These are phyloP conservation scores for Nomia melanderi DNA, from an alignment of 1,140 invertebrate genomes.

Conservation along the genomic window DNA sequence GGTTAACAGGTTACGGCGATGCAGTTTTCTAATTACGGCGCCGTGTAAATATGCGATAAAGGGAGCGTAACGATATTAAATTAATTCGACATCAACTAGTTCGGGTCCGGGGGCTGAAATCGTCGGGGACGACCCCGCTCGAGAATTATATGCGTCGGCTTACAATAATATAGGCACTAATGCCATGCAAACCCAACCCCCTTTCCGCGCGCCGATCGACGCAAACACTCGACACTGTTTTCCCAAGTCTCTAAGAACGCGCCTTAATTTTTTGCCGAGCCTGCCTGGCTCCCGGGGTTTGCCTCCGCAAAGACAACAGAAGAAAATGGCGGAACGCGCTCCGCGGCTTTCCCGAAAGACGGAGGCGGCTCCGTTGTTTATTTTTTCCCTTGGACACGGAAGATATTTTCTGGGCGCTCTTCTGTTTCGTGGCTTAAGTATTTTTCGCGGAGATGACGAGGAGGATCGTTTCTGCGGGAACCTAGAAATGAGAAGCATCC, in stretches of 20 bases:
- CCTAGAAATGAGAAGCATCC: too few species aligned
- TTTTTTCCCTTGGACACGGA: not conserved
- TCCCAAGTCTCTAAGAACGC: constrained; percentile 13
- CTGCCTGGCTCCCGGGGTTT: not conserved
- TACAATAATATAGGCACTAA: constrained; percentile 77
- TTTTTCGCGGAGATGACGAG: too few species aligned
- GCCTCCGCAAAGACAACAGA: constrained; percentile 1
- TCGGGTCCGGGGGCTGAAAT: not conserved
- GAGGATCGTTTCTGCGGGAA: too few species aligned
- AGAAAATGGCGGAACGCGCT: not conserved
- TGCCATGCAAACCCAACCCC: constrained; percentile 71
- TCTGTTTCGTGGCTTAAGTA: not conserved
- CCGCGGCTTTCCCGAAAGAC: not conserved
- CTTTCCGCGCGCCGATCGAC: not conserved
- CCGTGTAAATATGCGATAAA: constrained; percentile 26
- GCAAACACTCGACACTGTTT: constrained; percentile 43
- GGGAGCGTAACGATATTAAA: constrained; percentile 37
- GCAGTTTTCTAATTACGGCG: constrained; percentile 25
- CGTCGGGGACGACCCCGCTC: not conserved
- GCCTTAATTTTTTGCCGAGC: constrained; percentile 46
- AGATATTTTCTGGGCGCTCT: not conserved
- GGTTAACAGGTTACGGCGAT: constrained; percentile 29
- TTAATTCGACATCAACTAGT: constrained; percentile 21
- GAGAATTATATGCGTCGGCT: constrained; percentile 75
- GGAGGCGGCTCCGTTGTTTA: not conserved